A percentile compares a stretch with the other conserved stretches of the same genome.
Evolutionary conservation across 2,888 invertebrate genomes (phyloP).

Genomic region (Flabesymbios commensalis): DNA sequence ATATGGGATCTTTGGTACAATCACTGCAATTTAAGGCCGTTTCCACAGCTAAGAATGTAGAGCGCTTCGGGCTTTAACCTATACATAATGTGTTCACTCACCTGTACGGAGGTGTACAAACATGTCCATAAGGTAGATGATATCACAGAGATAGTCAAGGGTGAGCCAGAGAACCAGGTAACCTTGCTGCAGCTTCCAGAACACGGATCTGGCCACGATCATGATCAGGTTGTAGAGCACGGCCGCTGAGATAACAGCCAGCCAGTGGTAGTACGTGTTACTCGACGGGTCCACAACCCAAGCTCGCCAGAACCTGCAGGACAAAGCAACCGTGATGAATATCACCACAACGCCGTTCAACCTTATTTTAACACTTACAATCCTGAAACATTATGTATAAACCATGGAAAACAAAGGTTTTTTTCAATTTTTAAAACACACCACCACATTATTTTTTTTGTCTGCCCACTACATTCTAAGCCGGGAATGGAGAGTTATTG

Average conservation of each 20-base stretch:
- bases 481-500: too few relatives aligned
- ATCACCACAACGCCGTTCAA: too few relatives aligned
- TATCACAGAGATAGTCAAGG: conserved; percentile 85
- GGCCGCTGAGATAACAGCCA: conserved; percentile 81
- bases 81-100: too few relatives aligned
- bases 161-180: conserved; percentile 75
- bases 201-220: conserved; percentile 86
- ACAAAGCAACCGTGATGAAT: too few relatives aligned
- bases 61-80: too few relatives aligned
- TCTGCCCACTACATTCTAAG: too few relatives aligned
- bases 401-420: too few relatives aligned
- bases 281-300: conserved; percentile 75
- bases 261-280: conserved; percentile 86
- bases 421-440: too few relatives aligned
- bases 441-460: too few relatives aligned
- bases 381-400: neutral
- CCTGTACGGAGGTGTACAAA: conserved; percentile 89
- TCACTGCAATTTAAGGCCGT: too few relatives aligned
- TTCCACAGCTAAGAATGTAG: too few relatives aligned
- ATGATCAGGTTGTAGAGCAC: conserved; percentile 90
- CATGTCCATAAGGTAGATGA: conserved; percentile 84
- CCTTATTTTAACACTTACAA: neutral
- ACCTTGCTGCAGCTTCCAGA: conserved; percentile 79
- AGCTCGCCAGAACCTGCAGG: conserved; percentile 49
- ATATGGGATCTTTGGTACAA: too few relatives aligned